Base-by-base conservation (phyloP, 53 echinoderm and acorn worm species). In the Paracentrotus lividus region DNA sequence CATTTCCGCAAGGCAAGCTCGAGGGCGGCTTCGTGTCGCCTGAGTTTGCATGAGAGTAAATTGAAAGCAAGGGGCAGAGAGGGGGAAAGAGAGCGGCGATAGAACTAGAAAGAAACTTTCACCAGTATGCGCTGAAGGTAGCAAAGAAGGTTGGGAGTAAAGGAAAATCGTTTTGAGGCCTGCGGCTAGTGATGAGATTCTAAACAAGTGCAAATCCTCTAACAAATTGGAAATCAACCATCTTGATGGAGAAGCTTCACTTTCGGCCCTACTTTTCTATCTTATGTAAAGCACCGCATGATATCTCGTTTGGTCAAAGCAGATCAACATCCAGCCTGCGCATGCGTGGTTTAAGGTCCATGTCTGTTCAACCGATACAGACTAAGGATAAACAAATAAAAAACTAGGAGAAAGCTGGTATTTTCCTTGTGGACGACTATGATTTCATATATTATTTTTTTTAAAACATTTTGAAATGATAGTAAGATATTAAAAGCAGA, bases 121-220 rank as follows among this genome's bases (percentile, higher is more conserved):
- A n/a, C n/a, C n/a, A 36, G 58, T 33, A 38, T 15, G 8, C 54
- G 57, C 23, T 53, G 88, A 38, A 57, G 23, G 88, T 23, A 57
- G 58, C 42, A 4, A n/a, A 56, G 88, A 88, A 38, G 32, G 88
- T 8, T 58, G 36, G 31, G 88, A 55, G 55, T 55, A 66, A 12
- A 32, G 45, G 66, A 66, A 90, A 66, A 65, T 65, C 67, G 90
- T 53, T 65, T 65, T 18, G 27, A 38, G 49, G 67, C 90, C 90
- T 49, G 45, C 43, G 90, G 90, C 65, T 38, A 42, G 53, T 65
- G 90, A 90, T 61, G 90, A 90, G 90, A 66, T 49, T 66, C 90
- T 90, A 90, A 90, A 90, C 90, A 90, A 90, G 90, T 90, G 90
- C 90, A 90, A 90, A 90, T 90, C 90, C 90, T 65, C 90, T 90